These are phyloP conservation scores for Gryllus longicercus DNA, from an alignment of 2,888 invertebrate genomes.

Conservation along the genomic window DNA sequence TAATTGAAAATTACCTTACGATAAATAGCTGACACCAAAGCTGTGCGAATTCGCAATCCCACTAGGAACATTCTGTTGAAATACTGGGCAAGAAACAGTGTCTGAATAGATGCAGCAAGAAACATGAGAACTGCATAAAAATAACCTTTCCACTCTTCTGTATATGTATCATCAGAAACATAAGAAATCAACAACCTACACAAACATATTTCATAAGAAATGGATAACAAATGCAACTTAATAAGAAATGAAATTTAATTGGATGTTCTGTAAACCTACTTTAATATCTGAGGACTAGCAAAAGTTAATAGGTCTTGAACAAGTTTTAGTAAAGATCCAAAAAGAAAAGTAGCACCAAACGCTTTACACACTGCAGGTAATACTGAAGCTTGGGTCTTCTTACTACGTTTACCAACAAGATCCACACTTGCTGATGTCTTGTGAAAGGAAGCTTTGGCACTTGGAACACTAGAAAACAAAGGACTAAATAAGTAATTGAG, in stretches of 20 bases:
- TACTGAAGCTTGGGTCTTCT: conserved; percentile 73
- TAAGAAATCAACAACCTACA: conserved; percentile 68
- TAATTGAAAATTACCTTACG: conserved; percentile 57
- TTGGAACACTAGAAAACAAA: conserved; percentile 44
- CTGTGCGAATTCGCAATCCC: conserved; percentile 85
- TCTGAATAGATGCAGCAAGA: conserved; percentile 71
- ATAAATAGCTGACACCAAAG: conserved; percentile 85
- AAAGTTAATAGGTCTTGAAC: conserved; percentile 82
- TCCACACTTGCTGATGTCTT: conserved; percentile 69
- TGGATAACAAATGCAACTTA: no score
- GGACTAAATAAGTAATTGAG: not conserved
- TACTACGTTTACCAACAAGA: conserved; percentile 49
- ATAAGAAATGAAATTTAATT: no score
- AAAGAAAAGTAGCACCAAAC: conserved; percentile 81
- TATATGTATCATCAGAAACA: conserved; percentile 55
- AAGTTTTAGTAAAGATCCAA: conserved; percentile 81
- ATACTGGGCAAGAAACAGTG: conserved; percentile 82
- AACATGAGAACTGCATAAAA: conserved; percentile 75
- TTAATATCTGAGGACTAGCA: conserved; percentile 82
- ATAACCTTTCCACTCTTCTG: conserved; percentile 79
- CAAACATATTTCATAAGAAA: conserved; percentile 19
- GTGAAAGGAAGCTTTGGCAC: conserved; percentile 62
- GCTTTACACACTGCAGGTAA: conserved; percentile 78
- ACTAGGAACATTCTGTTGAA: conserved; percentile 88
- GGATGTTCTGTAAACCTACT: conserved; percentile 53